Conservation (phyloP, 1,140 invertebrate genomes). For the Lepidurus apus region DNA sequence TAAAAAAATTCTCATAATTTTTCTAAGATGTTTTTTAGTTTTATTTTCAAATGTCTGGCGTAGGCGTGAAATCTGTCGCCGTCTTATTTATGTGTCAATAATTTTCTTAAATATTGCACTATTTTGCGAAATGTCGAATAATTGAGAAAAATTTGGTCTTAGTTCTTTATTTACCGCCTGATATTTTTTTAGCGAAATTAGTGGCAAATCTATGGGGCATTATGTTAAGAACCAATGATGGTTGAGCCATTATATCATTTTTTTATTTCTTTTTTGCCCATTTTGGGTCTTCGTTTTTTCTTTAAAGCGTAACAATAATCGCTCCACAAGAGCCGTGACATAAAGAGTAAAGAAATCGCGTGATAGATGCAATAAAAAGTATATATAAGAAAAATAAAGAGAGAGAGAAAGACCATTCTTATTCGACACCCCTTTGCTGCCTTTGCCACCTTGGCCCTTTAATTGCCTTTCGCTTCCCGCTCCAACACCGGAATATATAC, state of each 20-base stretch:
- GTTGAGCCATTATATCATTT: not conserved
- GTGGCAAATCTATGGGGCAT: too few species aligned
- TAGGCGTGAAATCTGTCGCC: too few species aligned
- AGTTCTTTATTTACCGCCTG: too few species aligned
- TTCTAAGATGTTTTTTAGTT: too few species aligned
- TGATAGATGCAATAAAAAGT: conserved; percentile 19
- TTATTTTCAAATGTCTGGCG: too few species aligned
- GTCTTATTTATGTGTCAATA: too few species aligned
- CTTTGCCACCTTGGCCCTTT: conserved; percentile 20
- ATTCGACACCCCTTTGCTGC: conserved; percentile 20
- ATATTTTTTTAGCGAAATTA: too few species aligned
- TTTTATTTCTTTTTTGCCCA: not conserved
- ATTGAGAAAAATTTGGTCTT: too few species aligned
- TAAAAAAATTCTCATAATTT: too few species aligned
- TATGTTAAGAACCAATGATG: not conserved
- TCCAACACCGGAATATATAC: not conserved
- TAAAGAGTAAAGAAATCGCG: conserved; percentile 11
- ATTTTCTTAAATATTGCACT: too few species aligned
- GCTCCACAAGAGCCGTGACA: conserved; percentile 1
- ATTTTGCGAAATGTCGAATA: too few species aligned
- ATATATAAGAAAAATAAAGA: not conserved
- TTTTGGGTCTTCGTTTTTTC: not conserved
- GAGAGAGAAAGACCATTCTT: conserved; percentile 3
- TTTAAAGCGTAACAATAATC: not conserved
- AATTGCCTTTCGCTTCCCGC: conserved; percentile 20